These are phyloP conservation scores for Aspiorhynchus laticeps DNA, from an alignment of 2,113 vertebrate genomes.

Conservation along the genomic window DNA sequence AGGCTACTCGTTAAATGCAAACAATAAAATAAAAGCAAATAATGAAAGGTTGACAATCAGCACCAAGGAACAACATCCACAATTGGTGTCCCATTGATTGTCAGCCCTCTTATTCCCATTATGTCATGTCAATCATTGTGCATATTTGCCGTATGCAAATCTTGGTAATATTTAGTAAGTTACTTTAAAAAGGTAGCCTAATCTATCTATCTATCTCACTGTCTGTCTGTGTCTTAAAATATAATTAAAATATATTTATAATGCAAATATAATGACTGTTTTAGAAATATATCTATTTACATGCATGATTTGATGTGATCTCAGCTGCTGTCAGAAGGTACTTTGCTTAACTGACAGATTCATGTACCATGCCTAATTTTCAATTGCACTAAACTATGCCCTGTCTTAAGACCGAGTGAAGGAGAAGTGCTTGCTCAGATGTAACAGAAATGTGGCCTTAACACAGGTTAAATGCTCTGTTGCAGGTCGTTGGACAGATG, in stretches of 20 bases:
- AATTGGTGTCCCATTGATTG: background rate
- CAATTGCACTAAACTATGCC: background rate
- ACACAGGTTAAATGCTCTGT: background rate
- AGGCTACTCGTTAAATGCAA: background rate
- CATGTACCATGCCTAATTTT: background rate
- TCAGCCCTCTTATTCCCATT: background rate
- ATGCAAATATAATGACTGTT: background rate
- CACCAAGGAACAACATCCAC: background rate
- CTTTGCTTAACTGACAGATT: background rate
- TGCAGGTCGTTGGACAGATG: slow-evolving; percentile 92
- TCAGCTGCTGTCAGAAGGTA: background rate
- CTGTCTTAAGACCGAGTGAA: background rate
- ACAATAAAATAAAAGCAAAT: background rate
- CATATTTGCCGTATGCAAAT: background rate
- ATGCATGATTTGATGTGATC: background rate
- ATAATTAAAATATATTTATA: too few relatives aligned
- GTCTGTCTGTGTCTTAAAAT: too few relatives aligned
- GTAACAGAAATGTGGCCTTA: background rate
- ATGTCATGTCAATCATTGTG: background rate
- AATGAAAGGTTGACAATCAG: background rate
- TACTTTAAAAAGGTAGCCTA: too few relatives aligned
- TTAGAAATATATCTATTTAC: background rate
- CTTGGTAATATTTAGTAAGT: background rate
- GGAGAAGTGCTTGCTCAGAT: background rate
- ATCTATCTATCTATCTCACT: too few relatives aligned